Conservation (phyloP, 2,113 vertebrate genomes). For the Pedionomus torquatus region DNA sequence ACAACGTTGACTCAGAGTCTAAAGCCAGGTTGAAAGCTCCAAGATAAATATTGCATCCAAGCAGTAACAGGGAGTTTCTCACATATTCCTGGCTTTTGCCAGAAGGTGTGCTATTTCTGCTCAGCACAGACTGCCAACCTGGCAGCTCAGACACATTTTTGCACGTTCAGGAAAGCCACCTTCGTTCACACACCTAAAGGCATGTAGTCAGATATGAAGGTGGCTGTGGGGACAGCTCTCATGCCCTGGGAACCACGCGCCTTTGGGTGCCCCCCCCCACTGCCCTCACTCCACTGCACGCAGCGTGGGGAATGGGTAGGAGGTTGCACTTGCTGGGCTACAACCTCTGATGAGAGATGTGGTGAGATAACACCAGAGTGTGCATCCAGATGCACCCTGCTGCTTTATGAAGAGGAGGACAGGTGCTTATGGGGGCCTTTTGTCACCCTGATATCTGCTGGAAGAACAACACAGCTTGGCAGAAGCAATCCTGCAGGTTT, state of each 20-base stretch:
- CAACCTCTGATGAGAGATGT: fast-evolving
- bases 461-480: not conserved
- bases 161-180: not conserved
- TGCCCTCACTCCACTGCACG: fast-evolving
- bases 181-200: not conserved
- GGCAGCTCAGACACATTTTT: not conserved
- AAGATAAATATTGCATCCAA: not conserved
- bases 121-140: not conserved
- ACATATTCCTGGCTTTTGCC: not conserved
- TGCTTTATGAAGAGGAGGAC: not conserved
- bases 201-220: fast-evolving
- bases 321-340: not conserved
- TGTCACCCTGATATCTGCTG: not conserved
- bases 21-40: not conserved
- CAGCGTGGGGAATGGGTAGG: fast-evolving
- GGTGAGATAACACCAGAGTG: not conserved
- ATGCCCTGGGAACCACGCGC: not conserved
- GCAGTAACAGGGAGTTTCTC: not conserved
- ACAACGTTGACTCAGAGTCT: not conserved
- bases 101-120: not conserved
- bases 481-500: not conserved
- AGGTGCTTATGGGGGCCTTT: not conserved
- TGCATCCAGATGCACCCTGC: not conserved
- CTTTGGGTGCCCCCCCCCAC: not conserved
- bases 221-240: not conserved